Percentiles rank a stretch among this genome's conserved stretches.
phyloP scores from a whole-genome alignment of 2,113 vertebrate species.

The Cercopithecus mona region DNA sequence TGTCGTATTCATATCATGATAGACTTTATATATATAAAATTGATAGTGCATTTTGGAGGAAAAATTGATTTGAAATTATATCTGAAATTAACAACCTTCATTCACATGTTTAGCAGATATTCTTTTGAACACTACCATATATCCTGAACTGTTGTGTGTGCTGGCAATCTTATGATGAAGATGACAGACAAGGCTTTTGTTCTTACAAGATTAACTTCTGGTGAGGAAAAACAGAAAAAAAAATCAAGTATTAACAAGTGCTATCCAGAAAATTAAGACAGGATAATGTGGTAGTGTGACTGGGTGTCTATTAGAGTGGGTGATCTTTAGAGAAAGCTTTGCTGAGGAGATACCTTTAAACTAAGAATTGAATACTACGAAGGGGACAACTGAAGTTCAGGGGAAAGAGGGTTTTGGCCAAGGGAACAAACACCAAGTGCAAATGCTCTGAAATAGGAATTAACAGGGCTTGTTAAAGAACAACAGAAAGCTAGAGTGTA shows the following conservation, averaged over 20 bases:
- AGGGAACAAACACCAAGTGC: not conserved
- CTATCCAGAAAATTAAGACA: not conserved
- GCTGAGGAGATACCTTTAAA: not conserved
- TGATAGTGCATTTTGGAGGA: not conserved
- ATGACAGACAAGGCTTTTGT: not conserved
- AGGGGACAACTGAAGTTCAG: not conserved
- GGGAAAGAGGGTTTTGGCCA: not conserved
- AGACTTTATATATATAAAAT: not conserved
- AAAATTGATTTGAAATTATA: not conserved
- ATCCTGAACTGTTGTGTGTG: not conserved
- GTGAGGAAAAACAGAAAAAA: not conserved
- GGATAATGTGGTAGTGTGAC: not conserved
- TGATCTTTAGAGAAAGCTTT: not conserved
- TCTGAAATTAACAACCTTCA: not conserved
- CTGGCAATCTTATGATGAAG: not conserved
- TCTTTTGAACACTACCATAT: not conserved
- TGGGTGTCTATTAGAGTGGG: not conserved
- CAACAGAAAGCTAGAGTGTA: not conserved
- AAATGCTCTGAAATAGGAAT: not conserved
- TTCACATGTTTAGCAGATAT: not conserved
- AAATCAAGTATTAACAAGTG: not conserved
- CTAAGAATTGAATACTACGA: not conserved
- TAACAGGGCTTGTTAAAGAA: not conserved
- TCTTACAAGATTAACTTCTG: not conserved
- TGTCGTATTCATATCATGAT: not conserved